A percentile compares a stretch with the other conserved stretches of the same genome.
These are phyloP conservation scores for Cerastoderma edule DNA, from an alignment of 2,888 invertebrate species.

Conservation along the genomic window DNA sequence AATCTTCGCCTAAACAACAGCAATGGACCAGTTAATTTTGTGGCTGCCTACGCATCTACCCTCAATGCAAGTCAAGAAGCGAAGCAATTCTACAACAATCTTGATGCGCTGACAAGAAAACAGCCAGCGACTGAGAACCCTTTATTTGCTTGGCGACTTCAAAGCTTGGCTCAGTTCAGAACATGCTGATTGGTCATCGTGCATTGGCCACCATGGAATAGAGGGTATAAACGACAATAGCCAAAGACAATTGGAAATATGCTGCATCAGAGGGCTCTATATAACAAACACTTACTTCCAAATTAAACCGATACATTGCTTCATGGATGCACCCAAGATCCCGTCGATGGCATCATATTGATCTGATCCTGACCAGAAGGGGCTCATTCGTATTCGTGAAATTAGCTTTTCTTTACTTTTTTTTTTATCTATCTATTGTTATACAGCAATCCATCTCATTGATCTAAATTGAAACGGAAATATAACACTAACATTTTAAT, in stretches of 20 bases:
- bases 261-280: background rate
- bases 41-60: background rate
- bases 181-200: background rate
- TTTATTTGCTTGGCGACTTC: conserved; percentile 7
- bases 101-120: too few relatives aligned
- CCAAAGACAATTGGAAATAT: conserved; percentile 6
- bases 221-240: background rate
- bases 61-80: background rate
- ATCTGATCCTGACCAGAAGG: conserved; percentile 10
- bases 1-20: background rate
- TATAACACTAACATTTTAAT: too few relatives aligned
- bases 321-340: too few relatives aligned
- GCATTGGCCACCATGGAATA: conserved; percentile 9
- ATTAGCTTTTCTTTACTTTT: too few relatives aligned
- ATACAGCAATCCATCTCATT: too few relatives aligned
- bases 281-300: conserved; percentile 33
- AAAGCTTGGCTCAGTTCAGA: conserved; percentile 1
- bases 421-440: too few relatives aligned
- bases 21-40: background rate
- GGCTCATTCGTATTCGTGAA: too few relatives aligned
- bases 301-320: conserved; percentile 8
- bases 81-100: conserved; percentile 6
- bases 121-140: too few relatives aligned
- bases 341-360: too few relatives aligned
- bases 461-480: too few relatives aligned